Evolutionary conservation across 1,140 invertebrate species (phyloP), one percentile per base, ranked within the genome.

Genomic region (Bombus fervidus): DNA sequence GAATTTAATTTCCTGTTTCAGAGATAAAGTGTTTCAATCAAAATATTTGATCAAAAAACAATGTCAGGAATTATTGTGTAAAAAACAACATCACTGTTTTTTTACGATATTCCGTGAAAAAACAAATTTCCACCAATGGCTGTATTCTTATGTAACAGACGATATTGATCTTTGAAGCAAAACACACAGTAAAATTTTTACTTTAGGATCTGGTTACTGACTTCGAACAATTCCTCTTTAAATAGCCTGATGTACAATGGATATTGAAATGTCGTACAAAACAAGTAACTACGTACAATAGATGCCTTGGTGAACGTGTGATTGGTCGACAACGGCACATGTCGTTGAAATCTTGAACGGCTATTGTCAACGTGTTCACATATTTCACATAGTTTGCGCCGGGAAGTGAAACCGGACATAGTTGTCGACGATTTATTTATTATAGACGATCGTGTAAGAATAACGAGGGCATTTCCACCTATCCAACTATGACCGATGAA

Each of bases 361-460:
- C 81, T 53, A 87, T 85, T 87, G 86, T 87, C 68, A 15, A 12
- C 12, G 22, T 39, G 81, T 47, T 59, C 64, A 64, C 74, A 72
- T 39, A 57, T 83, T 84, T 87, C 74, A 84, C 22, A 62, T 64
- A 76, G 77, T 85, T 85, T 77, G 57, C 22, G 41, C 18, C 28
- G 28, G 81, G 68, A 84, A 84, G 69, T 43, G 43, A 77, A 47
- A 64, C 43, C 43, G 64, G 73, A 86, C 34, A 41, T 47, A 47
- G 81, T 82, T 82, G 34, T 39, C 59, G 41, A 25, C 15, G 22
- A 74, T 82, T 76, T 82, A 66, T 66, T 43, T 66, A 39, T n/a
- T n/a, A 8, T 28, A 28, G 12, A 22, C 13, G 15, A 18, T 47
- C 41, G 31, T 15, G 39, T 4, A 28, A 41, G 57, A 37, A 34